Conservation (phyloP, 2,888 invertebrate genomes). For the Margaritifera margaritifera region DNA sequence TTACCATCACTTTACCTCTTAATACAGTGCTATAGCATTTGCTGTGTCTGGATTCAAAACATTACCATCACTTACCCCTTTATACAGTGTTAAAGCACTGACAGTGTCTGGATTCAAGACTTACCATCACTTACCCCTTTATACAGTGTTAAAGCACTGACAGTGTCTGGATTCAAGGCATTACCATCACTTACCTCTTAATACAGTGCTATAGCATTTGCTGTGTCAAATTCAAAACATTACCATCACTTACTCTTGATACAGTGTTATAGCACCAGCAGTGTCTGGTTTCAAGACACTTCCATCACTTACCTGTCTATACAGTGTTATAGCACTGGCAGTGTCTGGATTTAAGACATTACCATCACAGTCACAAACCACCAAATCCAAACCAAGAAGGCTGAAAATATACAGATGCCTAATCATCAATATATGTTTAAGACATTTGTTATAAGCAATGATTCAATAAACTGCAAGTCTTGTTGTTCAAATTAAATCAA, state of each 20-base stretch:
- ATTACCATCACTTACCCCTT: constrained; percentile 74
- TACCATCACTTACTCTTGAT: no score
- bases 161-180: constrained; percentile 83
- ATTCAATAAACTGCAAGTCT: no score
- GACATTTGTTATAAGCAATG: no score
- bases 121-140: constrained; percentile 81
- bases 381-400: constrained; percentile 84
- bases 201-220: no score
- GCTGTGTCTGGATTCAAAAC: constrained; percentile 74
- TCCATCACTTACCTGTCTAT: constrained; percentile 81
- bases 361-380: constrained; percentile 86
- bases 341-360: constrained; percentile 84
- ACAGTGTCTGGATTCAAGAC: constrained; percentile 84
- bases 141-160: constrained; percentile 88
- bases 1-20: constrained; percentile 19
- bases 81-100: constrained; percentile 89
- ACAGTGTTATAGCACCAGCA: constrained; percentile 88
- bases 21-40: constrained; percentile 88
- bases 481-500: no score
- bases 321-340: constrained; percentile 89
- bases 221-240: no score
- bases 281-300: constrained; percentile 84
- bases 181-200: constrained; percentile 81
- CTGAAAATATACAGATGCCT: constrained; percentile 64
- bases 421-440: background rate